Evolutionary conservation across 2,888 invertebrate species (phyloP), one percentile per base, ranked within the genome.

Genomic region (Patella caerulea): DNA sequence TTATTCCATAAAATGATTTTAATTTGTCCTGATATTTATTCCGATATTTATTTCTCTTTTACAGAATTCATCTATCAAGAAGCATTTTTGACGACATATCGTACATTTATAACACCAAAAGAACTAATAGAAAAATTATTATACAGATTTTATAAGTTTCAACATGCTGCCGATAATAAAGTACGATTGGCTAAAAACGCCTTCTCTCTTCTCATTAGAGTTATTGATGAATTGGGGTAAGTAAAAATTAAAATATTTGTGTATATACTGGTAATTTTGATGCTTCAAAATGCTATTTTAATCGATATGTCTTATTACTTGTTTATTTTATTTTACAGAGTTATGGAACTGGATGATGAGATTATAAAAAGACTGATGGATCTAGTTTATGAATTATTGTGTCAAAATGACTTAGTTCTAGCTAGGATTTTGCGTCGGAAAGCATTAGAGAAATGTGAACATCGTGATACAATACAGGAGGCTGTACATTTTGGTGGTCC

Each of bases 51-150:
- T 70, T 73, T 81, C 85, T 83, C 55, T 78, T 71, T 90, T 91
- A 34, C 93, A 96, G 96, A 96, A 92, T 96, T 97, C 92, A 94
- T 96, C 92, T 98, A 96, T 93, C 97, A 97, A 93, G 99, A 99
- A 93, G 98, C 99, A 83, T 99, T 99, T 93, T 94, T 99, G 86
- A 97, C 98, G 76, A 99, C 99, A 80, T 99, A 99, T 93, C 94
- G 98, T 86, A 98, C 98, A 81, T 98, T 98, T 93, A 95, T 98
- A 91, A 94, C 96, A 80, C 97, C 98, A 45, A 93, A 95, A 88
- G 96, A 96, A 85, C 93, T 98, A 85, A 95, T 98, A 85, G 94
- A 95, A 89, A 97, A 98, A 89, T 93, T 98, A 78, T 95, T 96
- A 90, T 94, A 95, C 89, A 94, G 95, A 87, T 96, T 94, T 93